Evolutionary conservation across 2,888 invertebrate species (phyloP), one percentile per base, ranked within the genome.

Genomic region (Cabera pusaria): DNA sequence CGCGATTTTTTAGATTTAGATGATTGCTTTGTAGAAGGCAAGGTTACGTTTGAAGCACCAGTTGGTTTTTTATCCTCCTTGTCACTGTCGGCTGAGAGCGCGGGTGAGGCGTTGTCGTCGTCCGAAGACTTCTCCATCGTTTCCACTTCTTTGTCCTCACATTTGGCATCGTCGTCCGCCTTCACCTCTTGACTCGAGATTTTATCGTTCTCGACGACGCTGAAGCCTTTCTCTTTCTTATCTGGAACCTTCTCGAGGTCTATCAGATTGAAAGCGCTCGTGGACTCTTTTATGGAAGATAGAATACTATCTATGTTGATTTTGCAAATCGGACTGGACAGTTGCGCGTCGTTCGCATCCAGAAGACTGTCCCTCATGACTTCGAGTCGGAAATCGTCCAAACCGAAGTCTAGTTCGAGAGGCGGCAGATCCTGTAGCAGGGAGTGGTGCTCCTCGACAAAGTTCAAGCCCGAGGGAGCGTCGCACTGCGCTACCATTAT

Each of bases 71-170:
- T 88, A 32, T 81, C 85, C 14, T 90, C 87, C 41, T 85, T 87
- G 47, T 92, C 92, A 55, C 92, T 92, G 58, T 92, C 91, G 0
- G 89, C 78, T 0, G 91, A 91, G 45, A 86, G 69, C 5, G 86
- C 77, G 1, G 88, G 88, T 17, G 90, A 87, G 1, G 80, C 68
- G 42, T 83, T 89, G 42, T 91, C 91, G 31, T 92, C 92, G 46
- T 92, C 92, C 0, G 91, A 91, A 0, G 90, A 90, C 56, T 91
- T 91, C 42, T 90, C 90, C 66, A 86, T 85, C 50, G 59, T 69
- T 43, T 72, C 85, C 29, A 52, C 67, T 27, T 75, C 78, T 43
- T 70, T 74, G 23, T 59, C 63, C 12, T 70, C 74, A 5, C 54
- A 47, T 40, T 73, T 80, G 2, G 47, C 29, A n/a, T 81, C 80